Evolutionary conservation across 2,797 vertebrate species (phyloP).

Genomic region (Helarctos malayanus): DNA sequence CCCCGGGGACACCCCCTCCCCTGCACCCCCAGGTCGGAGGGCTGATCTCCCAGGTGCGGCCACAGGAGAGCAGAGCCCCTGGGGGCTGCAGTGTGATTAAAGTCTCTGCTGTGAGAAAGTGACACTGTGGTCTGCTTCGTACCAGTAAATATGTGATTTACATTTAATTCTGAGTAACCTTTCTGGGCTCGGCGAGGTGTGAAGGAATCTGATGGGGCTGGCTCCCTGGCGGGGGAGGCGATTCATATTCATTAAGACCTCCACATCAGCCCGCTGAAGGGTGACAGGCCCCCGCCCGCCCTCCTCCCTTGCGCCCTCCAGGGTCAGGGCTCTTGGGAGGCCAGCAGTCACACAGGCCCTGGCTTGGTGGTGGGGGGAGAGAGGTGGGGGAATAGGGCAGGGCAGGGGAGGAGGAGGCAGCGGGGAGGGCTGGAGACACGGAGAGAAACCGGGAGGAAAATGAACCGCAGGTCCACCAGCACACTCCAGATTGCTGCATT

Average conservation of each 20-base stretch:
- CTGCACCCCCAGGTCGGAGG: rapidly evolving
- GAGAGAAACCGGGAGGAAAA: not conserved
- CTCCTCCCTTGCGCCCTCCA: constrained; percentile 81
- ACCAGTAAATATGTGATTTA: constrained; percentile 94
- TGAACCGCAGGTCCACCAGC: constrained; percentile 1
- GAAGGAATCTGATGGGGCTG: constrained; percentile 91
- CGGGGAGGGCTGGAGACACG: rapidly evolving
- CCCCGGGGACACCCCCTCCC: not conserved
- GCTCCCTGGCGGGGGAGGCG: constrained; percentile 87
- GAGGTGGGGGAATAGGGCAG: not conserved
- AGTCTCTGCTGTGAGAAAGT: constrained; percentile 83
- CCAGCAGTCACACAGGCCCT: constrained; percentile 77
- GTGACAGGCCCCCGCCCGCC: constrained; percentile 83
- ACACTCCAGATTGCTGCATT: constrained; percentile 69
- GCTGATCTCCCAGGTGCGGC: constrained; percentile 34
- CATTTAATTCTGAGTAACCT: constrained; percentile 93
- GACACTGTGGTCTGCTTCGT: constrained; percentile 88
- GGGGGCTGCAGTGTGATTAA: constrained; percentile 76
- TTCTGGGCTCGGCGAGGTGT: constrained; percentile 89
- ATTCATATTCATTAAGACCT: constrained; percentile 94
- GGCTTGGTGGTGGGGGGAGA: not conserved
- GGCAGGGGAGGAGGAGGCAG: no score
- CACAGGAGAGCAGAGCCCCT: constrained; percentile 44
- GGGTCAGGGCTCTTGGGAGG: constrained; percentile 81
- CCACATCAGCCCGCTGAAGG: constrained; percentile 87